These are phyloP conservation scores for Gastrophysa polygoni DNA, from an alignment of 2,888 invertebrate genomes.

Conservation along the genomic window DNA sequence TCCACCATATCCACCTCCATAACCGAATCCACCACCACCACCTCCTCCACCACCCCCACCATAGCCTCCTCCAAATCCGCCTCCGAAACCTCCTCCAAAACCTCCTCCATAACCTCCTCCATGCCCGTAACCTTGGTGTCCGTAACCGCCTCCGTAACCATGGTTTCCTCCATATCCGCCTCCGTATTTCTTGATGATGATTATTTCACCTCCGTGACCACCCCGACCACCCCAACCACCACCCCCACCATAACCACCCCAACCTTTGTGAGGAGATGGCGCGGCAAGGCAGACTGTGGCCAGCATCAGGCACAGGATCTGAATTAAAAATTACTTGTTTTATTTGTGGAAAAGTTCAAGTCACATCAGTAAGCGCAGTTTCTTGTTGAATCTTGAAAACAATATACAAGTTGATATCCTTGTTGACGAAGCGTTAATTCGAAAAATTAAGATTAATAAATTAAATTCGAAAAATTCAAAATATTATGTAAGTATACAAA, in stretches of 20 bases:
- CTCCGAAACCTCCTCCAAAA: conserved; percentile 2
- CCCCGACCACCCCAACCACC: conserved; percentile 2
- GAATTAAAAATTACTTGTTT: no score
- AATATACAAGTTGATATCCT: no score
- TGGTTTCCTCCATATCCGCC: conserved; percentile 6
- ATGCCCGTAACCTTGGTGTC: conserved; percentile 4
- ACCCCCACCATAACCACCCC: conserved; percentile 7
- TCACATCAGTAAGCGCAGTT: no score
- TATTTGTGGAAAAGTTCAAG: no score
- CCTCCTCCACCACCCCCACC: not conserved
- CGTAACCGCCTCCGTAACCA: not conserved
- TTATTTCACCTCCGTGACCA: conserved; percentile 3
- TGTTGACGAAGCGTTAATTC: no score
- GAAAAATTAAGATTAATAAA: no score
- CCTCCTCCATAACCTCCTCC: conserved; percentile 14
- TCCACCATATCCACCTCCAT: not conserved
- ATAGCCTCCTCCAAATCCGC: not conserved
- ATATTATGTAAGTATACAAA: no score
- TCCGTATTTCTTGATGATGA: conserved; percentile 6
- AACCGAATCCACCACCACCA: not conserved
- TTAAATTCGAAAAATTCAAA: no score
- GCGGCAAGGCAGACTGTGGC: not conserved
- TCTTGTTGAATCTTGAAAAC: no score
- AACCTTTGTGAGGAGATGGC: not conserved
- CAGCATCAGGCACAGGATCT: not conserved